A percentile compares a stretch with the other conserved stretches of the same genome.
Evolutionary conservation across 2,113 vertebrate genomes (phyloP).

Genomic region (Amblyopsis rosae): DNA sequence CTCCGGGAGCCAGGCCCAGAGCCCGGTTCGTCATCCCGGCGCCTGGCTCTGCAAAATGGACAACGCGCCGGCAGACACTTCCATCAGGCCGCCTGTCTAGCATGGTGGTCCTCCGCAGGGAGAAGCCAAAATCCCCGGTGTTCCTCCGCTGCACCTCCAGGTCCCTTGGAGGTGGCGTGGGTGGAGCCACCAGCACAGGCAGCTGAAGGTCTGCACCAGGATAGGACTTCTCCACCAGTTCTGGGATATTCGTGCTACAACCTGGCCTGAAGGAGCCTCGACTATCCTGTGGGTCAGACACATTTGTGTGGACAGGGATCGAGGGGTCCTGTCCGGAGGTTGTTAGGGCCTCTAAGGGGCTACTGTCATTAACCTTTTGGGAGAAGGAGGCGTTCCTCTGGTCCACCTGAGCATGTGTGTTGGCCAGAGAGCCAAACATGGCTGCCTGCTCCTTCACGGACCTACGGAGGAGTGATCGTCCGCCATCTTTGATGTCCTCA

Average conservation of each 20-base stretch:
- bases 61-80: slow-evolving; percentile 82
- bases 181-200: slow-evolving; percentile 77
- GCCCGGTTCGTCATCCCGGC: slow-evolving; percentile 86
- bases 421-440: slow-evolving; percentile 86
- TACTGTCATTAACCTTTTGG: slow-evolving; percentile 81
- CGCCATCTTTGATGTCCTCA: slow-evolving; percentile 72
- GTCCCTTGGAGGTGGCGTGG: slow-evolving; percentile 79
- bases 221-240: slow-evolving; percentile 84
- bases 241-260: slow-evolving; percentile 66
- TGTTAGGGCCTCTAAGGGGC: slow-evolving; percentile 75
- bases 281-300: slow-evolving; percentile 55
- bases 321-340: slow-evolving; percentile 79
- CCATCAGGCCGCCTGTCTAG: slow-evolving; percentile 86
- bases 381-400: slow-evolving; percentile 84
- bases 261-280: slow-evolving; percentile 45
- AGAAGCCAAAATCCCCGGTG: slow-evolving; percentile 96
- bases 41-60: slow-evolving; percentile 95
- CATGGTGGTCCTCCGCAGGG: slow-evolving; percentile 90
- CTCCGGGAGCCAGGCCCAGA: slow-evolving; percentile 90
- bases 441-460: slow-evolving; percentile 88
- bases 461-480: slow-evolving; percentile 72
- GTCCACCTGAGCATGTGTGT: slow-evolving; percentile 80
- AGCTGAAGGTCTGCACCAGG: slow-evolving; percentile 80
- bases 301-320: slow-evolving; percentile 73
- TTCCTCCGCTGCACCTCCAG: slow-evolving; percentile 88